Percentiles rank a stretch among this genome's conserved stretches.
Conservation (phyloP, 2,113 vertebrate genomes). For the Ammodytes marinus region DNA sequence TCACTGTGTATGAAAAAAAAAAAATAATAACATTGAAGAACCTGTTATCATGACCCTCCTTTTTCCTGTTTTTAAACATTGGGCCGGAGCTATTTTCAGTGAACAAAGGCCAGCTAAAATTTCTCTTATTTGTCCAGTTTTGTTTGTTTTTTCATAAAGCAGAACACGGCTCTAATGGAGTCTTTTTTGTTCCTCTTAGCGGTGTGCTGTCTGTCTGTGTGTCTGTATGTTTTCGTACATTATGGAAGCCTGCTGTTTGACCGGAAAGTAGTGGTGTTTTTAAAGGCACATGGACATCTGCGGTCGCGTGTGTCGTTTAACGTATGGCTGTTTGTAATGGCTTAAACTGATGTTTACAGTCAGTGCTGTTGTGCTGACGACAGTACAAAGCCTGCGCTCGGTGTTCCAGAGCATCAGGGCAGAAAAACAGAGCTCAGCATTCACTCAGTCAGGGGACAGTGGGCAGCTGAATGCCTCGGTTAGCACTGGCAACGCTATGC, state of each 20-base stretch:
- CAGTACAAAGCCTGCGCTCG: constrained; percentile 55
- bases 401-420: constrained; percentile 68
- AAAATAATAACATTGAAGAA: constrained; percentile 8
- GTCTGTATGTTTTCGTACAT: constrained; percentile 9
- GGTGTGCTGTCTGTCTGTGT: not conserved
- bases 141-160: constrained; percentile 5
- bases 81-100: constrained; percentile 28
- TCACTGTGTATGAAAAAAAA: constrained; percentile 1
- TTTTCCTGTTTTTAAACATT: constrained; percentile 55
- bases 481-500: constrained; percentile 31
- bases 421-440: constrained; percentile 74
- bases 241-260: constrained; percentile 12
- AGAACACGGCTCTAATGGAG: not conserved
- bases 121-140: constrained; percentile 10
- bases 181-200: not conserved
- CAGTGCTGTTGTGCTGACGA: constrained; percentile 65
- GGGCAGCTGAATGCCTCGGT: constrained; percentile 48
- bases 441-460: constrained; percentile 50
- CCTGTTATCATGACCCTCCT: constrained; percentile 3
- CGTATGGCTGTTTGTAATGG: constrained; percentile 38
- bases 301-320: constrained; percentile 36
- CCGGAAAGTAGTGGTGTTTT: constrained; percentile 10
- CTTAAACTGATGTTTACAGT: constrained; percentile 57
- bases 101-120: not conserved
- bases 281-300: not conserved